Percentiles rank a stretch among this genome's conserved stretches.
These are phyloP conservation scores for Coracopsis vasa DNA, from an alignment of 2,113 vertebrate genomes.

Conservation along the genomic window DNA sequence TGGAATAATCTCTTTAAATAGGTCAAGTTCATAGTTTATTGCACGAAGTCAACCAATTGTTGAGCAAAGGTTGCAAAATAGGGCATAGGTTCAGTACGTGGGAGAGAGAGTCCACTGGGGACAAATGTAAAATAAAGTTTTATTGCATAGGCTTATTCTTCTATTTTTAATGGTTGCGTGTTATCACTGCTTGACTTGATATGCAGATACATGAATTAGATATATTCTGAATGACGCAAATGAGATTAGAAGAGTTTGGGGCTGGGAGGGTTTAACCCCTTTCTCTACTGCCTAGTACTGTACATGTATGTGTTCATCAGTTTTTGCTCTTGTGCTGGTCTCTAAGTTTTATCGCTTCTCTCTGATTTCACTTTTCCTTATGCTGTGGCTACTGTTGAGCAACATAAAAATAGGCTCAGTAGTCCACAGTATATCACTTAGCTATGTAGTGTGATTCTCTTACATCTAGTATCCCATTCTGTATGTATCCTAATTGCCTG, in stretches of 20 bases:
- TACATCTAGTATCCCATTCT: not conserved
- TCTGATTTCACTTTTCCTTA: not conserved
- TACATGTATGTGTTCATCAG: not conserved
- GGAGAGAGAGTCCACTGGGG: not conserved
- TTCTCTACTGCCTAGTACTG: not conserved
- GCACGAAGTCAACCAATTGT: not conserved
- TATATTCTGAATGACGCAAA: not conserved
- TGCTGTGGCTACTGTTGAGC: not conserved
- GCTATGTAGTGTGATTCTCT: not conserved
- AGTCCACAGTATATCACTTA: not conserved
- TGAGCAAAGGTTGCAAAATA: not conserved
- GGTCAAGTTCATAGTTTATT: not conserved
- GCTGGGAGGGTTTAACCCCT: not conserved
- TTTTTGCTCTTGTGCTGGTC: not conserved
- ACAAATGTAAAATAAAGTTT: not conserved
- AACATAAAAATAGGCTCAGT: not conserved
- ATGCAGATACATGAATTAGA: not conserved
- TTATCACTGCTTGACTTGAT: not conserved
- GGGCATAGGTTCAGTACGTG: not conserved
- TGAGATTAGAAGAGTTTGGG: not conserved
- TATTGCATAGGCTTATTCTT: not conserved
- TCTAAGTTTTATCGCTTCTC: not conserved
- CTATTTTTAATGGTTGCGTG: not conserved
- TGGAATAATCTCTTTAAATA: not conserved
- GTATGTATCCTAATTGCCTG: not conserved